Base-by-base conservation (phyloP, 2,888 invertebrate species). In the Sminthurinus aureus region DNA sequence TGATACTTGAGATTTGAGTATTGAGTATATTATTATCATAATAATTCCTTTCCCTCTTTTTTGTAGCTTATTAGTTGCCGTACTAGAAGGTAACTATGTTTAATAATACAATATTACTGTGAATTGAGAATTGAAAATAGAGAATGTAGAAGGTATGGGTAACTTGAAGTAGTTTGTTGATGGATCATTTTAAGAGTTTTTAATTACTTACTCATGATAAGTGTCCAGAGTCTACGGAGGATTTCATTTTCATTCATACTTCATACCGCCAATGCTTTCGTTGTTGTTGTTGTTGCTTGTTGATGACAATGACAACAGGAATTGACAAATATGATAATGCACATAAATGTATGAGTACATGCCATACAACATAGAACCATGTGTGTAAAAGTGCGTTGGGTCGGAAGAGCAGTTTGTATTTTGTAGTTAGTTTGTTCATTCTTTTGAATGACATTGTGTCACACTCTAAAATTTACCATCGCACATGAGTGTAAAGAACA, bases 401-500 rank as follows among this genome's bases (percentile, higher is more conserved):
- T 66, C 67, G 79, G 79, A 79, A 79, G 79, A 79, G 79, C 20
- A 79, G 79, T 79, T 79, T 26, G 38, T 38, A 79, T 66, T 79
- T 79, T 26, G 38, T 38, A 38, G 38, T 38, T 38, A 38, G 38
- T 79, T 79, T 18, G 26, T 79, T 66, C 66, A 66, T 79, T 79
- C 67, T 67, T 77, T 22, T 81, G 74, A 79, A 73, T 81, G 81
- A 81, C 81, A 81, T 58, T 74, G 52, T 81, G 81, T 74, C 81
- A 81, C 74, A 74, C 74, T 74, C 20, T 64, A 64, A 81, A 81
- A 81, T 81, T 81, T 73, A 73, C 71, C 73, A 73, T 73, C 22
- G 24, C 51, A 50, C 38, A 38, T 38, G 38, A 38, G 38, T 38
- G 38, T 51, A 52, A 81, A 24, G 81, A 73, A 81, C 73, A 74